Evolutionary conservation across 2,797 vertebrate genomes (phyloP).

Genomic region (Neomorphus geoffroyi): DNA sequence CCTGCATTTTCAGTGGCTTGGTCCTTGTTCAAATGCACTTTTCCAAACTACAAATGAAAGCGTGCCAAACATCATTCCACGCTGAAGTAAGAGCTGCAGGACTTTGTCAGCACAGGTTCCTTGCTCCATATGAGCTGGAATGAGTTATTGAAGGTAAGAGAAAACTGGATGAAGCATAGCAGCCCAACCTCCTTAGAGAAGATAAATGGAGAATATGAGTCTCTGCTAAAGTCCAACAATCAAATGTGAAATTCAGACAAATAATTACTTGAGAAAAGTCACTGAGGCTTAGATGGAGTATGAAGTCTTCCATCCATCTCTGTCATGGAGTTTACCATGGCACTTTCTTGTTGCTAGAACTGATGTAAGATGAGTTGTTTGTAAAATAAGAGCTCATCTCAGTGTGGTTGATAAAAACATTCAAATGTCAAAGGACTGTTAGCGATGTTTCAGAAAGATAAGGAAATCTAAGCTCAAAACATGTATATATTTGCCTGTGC

Average conservation of each 20-base stretch:
- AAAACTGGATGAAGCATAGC: not conserved
- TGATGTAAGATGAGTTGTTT: not conserved
- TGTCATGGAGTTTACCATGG: not conserved
- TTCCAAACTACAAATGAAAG: not conserved
- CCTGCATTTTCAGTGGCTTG: not conserved
- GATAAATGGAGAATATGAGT: not conserved
- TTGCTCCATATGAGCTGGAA: not conserved
- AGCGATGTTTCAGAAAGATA: not conserved
- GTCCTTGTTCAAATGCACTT: not conserved
- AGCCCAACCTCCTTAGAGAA: not conserved
- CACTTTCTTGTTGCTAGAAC: not conserved
- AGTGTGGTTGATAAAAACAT: not conserved
- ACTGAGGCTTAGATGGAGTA: not conserved
- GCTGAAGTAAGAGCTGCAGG: not conserved
- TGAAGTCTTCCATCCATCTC: conserved; percentile 27
- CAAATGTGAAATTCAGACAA: not conserved
- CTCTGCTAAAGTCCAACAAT: not conserved
- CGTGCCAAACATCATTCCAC: not conserved
- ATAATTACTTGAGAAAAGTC: not conserved
- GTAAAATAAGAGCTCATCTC: not conserved
- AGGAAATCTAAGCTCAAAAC: not conserved
- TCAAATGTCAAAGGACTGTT: not conserved
- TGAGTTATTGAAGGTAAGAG: not conserved
- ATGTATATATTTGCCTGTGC: not conserved
- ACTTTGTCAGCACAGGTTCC: not conserved